A percentile compares a stretch with the other conserved stretches of the same genome.
Evolutionary conservation across 2,888 invertebrate genomes (phyloP).

Genomic region (Agrotis puta): DNA sequence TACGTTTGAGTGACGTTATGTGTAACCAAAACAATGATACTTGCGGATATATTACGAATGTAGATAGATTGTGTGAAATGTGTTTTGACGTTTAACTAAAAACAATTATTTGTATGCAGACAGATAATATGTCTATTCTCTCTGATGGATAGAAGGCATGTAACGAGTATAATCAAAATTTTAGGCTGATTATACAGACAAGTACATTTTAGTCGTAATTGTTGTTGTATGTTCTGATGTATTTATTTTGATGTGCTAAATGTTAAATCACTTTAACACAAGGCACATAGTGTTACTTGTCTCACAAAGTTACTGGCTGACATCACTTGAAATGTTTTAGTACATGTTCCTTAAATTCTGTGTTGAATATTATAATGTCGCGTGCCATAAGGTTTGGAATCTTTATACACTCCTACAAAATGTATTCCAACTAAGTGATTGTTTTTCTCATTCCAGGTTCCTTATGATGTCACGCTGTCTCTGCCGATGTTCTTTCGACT

Average conservation of each 20-base stretch:
- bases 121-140: too few species aligned
- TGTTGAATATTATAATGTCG: constrained; percentile 40
- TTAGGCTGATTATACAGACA: too few species aligned
- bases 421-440: constrained; percentile 44
- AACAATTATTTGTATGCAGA: too few species aligned
- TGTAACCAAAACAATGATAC: constrained; percentile 38
- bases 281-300: constrained; percentile 47
- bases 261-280: constrained; percentile 55
- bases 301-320: constrained; percentile 51
- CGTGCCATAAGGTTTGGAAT: constrained; percentile 62
- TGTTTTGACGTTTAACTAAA: not conserved
- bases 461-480: constrained; percentile 99
- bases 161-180: too few species aligned
- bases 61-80: constrained; percentile 2
- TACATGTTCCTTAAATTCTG: constrained; percentile 22
- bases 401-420: constrained; percentile 13
- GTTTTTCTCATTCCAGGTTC: constrained; percentile 91
- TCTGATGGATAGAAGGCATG: too few species aligned
- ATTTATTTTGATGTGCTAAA: constrained; percentile 37
- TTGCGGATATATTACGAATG: constrained; percentile 24
- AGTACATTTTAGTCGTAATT: not conserved
- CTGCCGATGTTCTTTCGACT: constrained; percentile 99
- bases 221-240: not conserved
- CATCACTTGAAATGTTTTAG: constrained; percentile 70
- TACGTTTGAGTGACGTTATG: constrained; percentile 30